These are phyloP conservation scores for Vollenhovia emeryi DNA, from an alignment of 1,140 invertebrate species.

Conservation along the genomic window DNA sequence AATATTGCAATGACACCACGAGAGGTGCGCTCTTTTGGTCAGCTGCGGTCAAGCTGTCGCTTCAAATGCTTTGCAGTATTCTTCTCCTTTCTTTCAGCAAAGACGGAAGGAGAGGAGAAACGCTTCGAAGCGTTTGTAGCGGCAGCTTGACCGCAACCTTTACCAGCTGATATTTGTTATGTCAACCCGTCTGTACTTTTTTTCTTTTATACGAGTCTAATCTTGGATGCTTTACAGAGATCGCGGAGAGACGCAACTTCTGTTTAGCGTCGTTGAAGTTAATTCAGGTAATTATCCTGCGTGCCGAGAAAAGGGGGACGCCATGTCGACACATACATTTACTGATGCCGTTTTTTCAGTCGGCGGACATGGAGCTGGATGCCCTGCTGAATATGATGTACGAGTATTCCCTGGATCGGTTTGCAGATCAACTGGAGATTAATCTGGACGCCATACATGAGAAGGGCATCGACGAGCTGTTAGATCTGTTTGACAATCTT, in stretches of 20 bases:
- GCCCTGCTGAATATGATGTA: conserved; percentile 86
- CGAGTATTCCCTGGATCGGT: conserved; percentile 85
- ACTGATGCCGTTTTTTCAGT: conserved; percentile 78
- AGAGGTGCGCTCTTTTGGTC: conserved; percentile 84
- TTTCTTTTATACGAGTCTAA: background rate
- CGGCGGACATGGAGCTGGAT: conserved; percentile 88
- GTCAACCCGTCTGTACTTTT: background rate
- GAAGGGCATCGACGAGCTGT: conserved; percentile 87
- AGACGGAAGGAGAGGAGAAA: too few relatives aligned
- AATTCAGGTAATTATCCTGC: conserved; percentile 85
- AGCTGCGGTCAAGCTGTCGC: too few relatives aligned
- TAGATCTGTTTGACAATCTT: conserved; percentile 88
- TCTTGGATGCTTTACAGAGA: conserved; percentile 66
- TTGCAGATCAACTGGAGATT: conserved; percentile 85
- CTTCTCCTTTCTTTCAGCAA: too few relatives aligned
- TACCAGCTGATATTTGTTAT: background rate
- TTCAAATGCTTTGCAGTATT: too few relatives aligned
- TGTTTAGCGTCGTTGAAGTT: conserved; percentile 88
- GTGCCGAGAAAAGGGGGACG: background rate
- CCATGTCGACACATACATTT: background rate
- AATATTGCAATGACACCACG: conserved; percentile 84
- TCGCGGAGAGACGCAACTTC: conserved; percentile 85
- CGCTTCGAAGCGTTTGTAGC: too few relatives aligned
- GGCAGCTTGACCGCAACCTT: too few relatives aligned
- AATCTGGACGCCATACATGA: conserved; percentile 85